phyloP scores from a whole-genome alignment of 2,888 invertebrate genomes.

The Chalcis sispes region DNA sequence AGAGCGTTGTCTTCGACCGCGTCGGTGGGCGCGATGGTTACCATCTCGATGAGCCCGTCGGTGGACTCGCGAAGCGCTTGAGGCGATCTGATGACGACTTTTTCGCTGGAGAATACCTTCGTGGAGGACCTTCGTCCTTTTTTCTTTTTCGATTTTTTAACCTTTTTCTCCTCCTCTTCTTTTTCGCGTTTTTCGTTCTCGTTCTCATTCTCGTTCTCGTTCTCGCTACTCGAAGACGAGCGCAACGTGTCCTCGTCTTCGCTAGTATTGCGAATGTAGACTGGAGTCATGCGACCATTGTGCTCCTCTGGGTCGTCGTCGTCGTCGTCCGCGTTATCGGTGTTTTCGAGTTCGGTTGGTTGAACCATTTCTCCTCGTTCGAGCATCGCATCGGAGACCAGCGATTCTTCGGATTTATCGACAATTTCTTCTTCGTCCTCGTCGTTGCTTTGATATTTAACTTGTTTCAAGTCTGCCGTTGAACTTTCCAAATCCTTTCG shows the following conservation, averaged over 20 bases:
- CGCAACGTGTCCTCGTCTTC: slow-evolving; percentile 63
- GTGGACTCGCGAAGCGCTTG: slow-evolving; percentile 58
- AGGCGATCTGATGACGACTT: slow-evolving; percentile 68
- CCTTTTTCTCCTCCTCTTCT: background rate
- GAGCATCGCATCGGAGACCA: slow-evolving; percentile 26
- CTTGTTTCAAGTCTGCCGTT: background rate
- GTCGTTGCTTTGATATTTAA: slow-evolving; percentile 26
- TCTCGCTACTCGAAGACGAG: slow-evolving; percentile 59
- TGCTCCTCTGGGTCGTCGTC: slow-evolving; percentile 58
- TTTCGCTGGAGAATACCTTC: slow-evolving; percentile 61
- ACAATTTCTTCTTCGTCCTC: slow-evolving; percentile 4
- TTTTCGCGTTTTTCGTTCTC: background rate
- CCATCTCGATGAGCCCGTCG: slow-evolving; percentile 63
- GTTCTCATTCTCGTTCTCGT: slow-evolving; percentile 39
- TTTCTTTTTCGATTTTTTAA: background rate
- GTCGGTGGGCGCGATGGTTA: slow-evolving; percentile 71
- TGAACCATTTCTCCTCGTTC: slow-evolving; percentile 10
- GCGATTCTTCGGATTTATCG: slow-evolving; percentile 29
- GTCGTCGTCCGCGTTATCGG: slow-evolving; percentile 56
- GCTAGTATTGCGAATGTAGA: slow-evolving; percentile 64
- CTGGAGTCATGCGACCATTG: slow-evolving; percentile 63
- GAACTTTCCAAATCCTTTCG: slow-evolving; percentile 60
- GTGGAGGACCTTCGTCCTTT: background rate
- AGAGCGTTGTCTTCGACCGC: slow-evolving; percentile 73
- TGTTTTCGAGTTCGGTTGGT: slow-evolving; percentile 54